phyloP scores from a whole-genome alignment of 2,888 invertebrate species.

The Pyrocoelia pectoralis region DNA sequence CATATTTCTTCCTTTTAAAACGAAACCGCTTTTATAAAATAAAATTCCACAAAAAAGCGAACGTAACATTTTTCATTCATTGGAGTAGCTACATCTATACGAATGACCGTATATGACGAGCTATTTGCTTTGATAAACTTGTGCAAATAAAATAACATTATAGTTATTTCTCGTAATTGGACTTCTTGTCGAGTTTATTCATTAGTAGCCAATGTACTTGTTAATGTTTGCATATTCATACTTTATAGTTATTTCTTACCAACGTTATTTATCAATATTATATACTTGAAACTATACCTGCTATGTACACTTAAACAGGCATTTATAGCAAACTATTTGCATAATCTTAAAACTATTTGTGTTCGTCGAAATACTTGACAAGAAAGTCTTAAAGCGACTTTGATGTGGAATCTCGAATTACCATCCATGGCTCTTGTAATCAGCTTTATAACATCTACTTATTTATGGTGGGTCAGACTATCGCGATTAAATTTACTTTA shows the following conservation, averaged over 20 bases:
- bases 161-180: conserved; percentile 46
- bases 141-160: conserved; percentile 48
- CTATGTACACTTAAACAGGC: conserved; percentile 13
- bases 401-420: conserved; percentile 26
- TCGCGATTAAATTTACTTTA: conserved; percentile 17
- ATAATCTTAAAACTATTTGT: conserved; percentile 22
- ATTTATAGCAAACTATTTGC: conserved; percentile 16
- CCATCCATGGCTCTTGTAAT: conserved; percentile 7
- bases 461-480: conserved; percentile 20
- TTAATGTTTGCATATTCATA: conserved; percentile 46
- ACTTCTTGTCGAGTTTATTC: conserved; percentile 48
- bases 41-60: conserved; percentile 18
- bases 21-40: conserved; percentile 21
- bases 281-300: neutral
- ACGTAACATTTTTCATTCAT: conserved; percentile 43
- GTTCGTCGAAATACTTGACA: conserved; percentile 5
- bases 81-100: conserved; percentile 46
- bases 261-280: neutral
- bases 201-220: conserved; percentile 46
- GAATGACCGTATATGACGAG: conserved; percentile 50
- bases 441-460: neutral
- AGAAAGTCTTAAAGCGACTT: conserved; percentile 15
- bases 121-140: conserved; percentile 47
- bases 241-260: conserved; percentile 38
- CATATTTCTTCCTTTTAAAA: conserved; percentile 24